Evolutionary conservation across 2,888 invertebrate genomes (phyloP), one percentile per base, ranked within the genome.

Genomic region (Steinernema scapterisci): DNA sequence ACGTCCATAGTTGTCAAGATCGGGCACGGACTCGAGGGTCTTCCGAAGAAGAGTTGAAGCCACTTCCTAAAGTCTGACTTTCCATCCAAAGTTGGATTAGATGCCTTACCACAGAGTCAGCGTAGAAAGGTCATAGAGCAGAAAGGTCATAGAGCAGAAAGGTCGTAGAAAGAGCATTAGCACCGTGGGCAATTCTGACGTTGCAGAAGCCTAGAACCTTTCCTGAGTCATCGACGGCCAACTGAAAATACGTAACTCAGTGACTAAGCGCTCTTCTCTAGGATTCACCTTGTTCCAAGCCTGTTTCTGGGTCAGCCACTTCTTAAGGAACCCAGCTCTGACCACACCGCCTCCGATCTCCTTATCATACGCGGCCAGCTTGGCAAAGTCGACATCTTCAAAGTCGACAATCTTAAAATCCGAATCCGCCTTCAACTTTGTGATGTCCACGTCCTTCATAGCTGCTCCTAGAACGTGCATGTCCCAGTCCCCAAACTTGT

Each of bases 111-210:
- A 25, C 11, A 23, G 6, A 19, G 6, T 54, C 25, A 6, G 54
- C 54, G 54, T 54, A 54, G 16, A 54, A 54, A 6, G 54, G 54
- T 54, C 54, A 21, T 9, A 54, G 25, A 21, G 25, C 54, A 54
- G 16, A 54, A 54, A 6, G 54, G 54, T 54, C 54, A 21, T 9
- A 54, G 25, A 21, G 25, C 54, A 54, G 16, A 54, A 54, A 6
- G 54, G 54, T 54, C 54, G 23, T 9, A 54, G 25, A 21, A n/a
- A n/a, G n/a, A 21, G 25, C 54, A 25, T 54, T 21, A 54, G 21
- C 25, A 25, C 54, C 54, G 16, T 25, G 25, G 23, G 25, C 54
- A 1, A 54, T 23, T 3, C 54, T 21, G 25, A 25, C 54, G 54
- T 54, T 54, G 16, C 54, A 54, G 23, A 23, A 54, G 2, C 54